A percentile compares a stretch with the other conserved stretches of the same genome.
Evolutionary conservation across 2,113 vertebrate species (phyloP).

Genomic region (Narcine bancroftii): DNA sequence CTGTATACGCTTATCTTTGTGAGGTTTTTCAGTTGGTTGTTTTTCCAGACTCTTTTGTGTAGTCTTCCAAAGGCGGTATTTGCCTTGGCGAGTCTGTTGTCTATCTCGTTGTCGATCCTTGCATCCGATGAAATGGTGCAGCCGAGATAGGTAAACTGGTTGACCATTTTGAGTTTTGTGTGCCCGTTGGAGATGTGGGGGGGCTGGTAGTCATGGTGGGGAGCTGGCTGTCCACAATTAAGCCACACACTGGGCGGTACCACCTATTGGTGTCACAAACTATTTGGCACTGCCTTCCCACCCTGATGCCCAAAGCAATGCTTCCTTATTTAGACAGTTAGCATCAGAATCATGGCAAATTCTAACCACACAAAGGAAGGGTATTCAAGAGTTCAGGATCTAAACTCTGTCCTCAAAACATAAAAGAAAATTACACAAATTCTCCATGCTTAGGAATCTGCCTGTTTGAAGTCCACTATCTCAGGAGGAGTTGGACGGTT

Average conservation of each 20-base stretch:
- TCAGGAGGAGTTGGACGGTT: not conserved
- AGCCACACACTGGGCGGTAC: not conserved
- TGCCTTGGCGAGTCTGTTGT: no score
- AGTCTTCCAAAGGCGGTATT: no score
- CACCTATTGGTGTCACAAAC: not conserved
- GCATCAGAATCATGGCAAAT: not conserved
- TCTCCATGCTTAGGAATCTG: not conserved
- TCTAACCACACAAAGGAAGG: not conserved
- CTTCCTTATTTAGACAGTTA: not conserved
- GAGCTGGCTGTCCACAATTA: no score
- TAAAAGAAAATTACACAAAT: not conserved
- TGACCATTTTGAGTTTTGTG: no score
- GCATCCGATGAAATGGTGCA: no score
- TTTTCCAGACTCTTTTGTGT: no score
- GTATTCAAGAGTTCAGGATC: not conserved
- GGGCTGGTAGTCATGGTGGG: no score
- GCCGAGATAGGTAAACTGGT: no score
- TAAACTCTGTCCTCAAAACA: not conserved
- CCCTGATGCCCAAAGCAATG: not conserved
- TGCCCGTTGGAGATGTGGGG: no score
- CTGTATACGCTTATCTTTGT: no score
- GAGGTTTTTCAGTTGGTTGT: no score
- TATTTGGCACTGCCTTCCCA: not conserved
- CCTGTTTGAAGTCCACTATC: not conserved
- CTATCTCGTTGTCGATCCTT: no score